Percentiles rank a stretch among this genome's conserved stretches.
Conservation (phyloP, 1,140 invertebrate genomes). For the silkworm (Bombyx mori) region ASM3026992v2 NC_085107.1:8621001-8621500, state of each 20-base stretch:
- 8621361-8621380: no score
- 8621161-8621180: constrained; percentile 19
- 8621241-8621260: not conserved
- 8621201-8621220: constrained; percentile 9
- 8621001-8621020: no score
- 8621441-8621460: no score
- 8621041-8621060: no score
- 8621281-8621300: not conserved
- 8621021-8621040: no score
- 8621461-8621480: not conserved
- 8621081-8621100: no score
- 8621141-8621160: constrained; percentile 21
- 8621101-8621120: constrained; percentile 45
- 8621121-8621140: constrained; percentile 32
- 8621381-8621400: no score
- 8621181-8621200: constrained; percentile 16
- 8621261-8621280: not conserved
- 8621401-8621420: no score
- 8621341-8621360: no score
- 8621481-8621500: no score
- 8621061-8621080: no score
- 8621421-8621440: no score
- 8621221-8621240: constrained; percentile 6
- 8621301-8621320: constrained; percentile 51
- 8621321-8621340: constrained; percentile 53